Base-by-base conservation (phyloP, 2,888 invertebrate species). In the Dioctria rufipes region DNA sequence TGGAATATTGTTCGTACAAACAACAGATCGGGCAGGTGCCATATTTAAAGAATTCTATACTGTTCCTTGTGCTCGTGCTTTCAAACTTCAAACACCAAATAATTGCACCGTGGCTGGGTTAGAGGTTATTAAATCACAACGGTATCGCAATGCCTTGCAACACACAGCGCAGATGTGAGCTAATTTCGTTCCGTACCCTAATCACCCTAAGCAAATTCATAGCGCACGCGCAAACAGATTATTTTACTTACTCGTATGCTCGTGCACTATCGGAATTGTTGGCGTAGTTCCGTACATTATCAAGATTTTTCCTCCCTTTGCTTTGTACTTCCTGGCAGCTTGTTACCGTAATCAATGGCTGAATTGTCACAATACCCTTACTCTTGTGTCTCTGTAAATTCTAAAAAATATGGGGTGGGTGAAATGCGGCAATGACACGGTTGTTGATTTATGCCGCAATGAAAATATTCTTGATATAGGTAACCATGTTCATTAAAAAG, bases 191-290 rank as follows among this genome's bases (percentile, higher is more conserved):
- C 77, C 61, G 46, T 77, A 63, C 77, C 61, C 63, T 77, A 63
- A 77, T 63, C 77, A 63, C 77, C 77, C 77, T 77, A 77, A 77
- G 63, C 42, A 77, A 77, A 77, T 49, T 77, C n/a, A 25, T 13
- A 9, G 77, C 63, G 63, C 61, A 63, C 63, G 77, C 77, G 77
- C 63, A 61, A 61, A 25, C 49, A 43, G 43, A 42, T 61, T 77
- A 49, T 25, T 43, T 37, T 61, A 49, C 11, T 39, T 39, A 63
- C 9, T 9, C 4, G n/a, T n/a, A 43, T 25, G 37, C 63, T 63
- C 63, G 63, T 77, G 43, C 63, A 77, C 77, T 77, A 37, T 77
- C 63, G 77, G 77, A 77, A 77, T 77, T 77, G 77, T 75, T 75
- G 75, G 37, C 61, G 75, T 77, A 77, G 77, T 63, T 77, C 61